phyloP scores from a whole-genome alignment of 2,113 vertebrate genomes.

The Periophthalmus modestus region DNA sequence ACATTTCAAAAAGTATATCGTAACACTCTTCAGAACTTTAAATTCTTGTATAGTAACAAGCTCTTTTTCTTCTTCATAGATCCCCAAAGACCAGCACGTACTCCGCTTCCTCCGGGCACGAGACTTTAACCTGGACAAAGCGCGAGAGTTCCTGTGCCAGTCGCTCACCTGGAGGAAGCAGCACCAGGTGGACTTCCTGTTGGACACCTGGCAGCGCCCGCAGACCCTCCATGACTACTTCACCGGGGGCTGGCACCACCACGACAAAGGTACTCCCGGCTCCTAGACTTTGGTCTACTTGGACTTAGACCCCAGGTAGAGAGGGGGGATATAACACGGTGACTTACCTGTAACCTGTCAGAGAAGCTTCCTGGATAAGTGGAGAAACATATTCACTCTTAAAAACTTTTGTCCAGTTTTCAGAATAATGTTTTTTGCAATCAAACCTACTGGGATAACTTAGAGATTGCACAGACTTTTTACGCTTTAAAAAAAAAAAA shows the following conservation, averaged over 20 bases:
- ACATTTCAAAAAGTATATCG: no score
- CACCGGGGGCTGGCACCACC: slow-evolving; percentile 94
- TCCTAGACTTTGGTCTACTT: not conserved
- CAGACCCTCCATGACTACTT: slow-evolving; percentile 91
- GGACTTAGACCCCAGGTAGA: not conserved
- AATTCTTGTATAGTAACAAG: not conserved
- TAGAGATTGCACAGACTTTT: no score
- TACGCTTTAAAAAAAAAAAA: no score
- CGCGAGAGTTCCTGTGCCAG: slow-evolving; percentile 90
- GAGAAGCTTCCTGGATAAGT: no score
- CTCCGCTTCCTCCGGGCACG: slow-evolving; percentile 91
- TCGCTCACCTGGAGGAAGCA: slow-evolving; percentile 94
- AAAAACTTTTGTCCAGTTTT: no score
- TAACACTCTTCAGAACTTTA: not conserved
- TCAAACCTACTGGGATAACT: no score
- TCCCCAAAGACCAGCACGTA: slow-evolving; percentile 96
- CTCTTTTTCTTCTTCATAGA: slow-evolving; percentile 70
- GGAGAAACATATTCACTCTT: no score
- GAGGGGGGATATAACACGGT: no score
- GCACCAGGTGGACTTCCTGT: slow-evolving; percentile 92
- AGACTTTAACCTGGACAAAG: slow-evolving; percentile 94
- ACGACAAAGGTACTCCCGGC: slow-evolving; percentile 85
- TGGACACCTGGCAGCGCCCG: slow-evolving; percentile 89
- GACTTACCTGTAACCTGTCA: no score
- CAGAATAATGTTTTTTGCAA: no score